phyloP scores from a whole-genome alignment of 2,797 vertebrate genomes.

The Poeciliopsis presidionis region DNA sequence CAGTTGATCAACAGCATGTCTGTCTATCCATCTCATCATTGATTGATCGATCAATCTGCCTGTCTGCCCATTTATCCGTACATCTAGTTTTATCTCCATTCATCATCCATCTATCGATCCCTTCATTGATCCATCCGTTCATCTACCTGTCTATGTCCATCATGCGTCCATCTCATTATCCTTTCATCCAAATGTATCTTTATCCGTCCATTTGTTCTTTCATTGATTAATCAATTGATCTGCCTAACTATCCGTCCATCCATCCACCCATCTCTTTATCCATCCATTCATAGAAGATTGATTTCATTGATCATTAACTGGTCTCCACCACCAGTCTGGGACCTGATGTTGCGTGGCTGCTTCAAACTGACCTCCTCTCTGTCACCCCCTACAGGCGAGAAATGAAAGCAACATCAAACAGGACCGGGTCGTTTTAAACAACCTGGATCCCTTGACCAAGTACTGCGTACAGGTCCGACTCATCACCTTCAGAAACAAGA shows the following conservation, averaged over 20 bases:
- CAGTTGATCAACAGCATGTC: not conserved
- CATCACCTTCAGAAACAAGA: not conserved
- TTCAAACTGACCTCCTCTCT: not conserved
- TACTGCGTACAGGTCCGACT: conserved; percentile 75
- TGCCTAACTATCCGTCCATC: not conserved
- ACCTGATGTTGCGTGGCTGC: not conserved
- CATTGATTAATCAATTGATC: not conserved
- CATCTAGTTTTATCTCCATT: not conserved
- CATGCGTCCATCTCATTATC: not conserved
- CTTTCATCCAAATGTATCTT: not conserved
- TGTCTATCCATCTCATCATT: too few relatives aligned
- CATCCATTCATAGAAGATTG: not conserved
- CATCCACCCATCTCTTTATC: not conserved
- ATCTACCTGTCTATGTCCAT: not conserved
- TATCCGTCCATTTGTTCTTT: not conserved
- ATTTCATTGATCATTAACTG: not conserved
- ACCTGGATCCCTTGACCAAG: conserved; percentile 48
- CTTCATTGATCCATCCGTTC: not conserved
- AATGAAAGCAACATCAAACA: not conserved
- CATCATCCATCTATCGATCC: not conserved
- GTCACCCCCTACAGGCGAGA: conserved; percentile 32
- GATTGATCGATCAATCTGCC: not conserved
- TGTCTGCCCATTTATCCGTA: not conserved
- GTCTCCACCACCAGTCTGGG: not conserved
- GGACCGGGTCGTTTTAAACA: conserved; percentile 42